Evolutionary conservation across 1,140 invertebrate species (phyloP), one percentile per base, ranked within the genome.

Genomic region (Eueides isabella): DNA sequence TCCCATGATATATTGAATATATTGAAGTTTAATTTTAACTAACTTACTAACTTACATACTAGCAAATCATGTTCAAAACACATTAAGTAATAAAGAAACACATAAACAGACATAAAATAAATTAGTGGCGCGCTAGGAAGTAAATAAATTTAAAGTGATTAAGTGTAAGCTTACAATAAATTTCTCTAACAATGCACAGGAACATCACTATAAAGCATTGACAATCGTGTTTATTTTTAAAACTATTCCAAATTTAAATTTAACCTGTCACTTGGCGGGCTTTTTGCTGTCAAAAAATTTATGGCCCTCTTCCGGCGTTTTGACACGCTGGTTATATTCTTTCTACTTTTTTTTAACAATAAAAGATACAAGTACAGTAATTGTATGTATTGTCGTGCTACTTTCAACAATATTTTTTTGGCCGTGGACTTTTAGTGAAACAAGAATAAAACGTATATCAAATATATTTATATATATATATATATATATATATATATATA

Each of bases 291-390:
- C 77, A 73, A 77, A 71, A 71, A 77, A 83, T 79, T 77, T 85
- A 85, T 85, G 70, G 61, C 74, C 66, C 69, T 81, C 81, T 81
- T 83, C 81, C 83, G 79, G 81, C 74, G 66, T 79, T 79, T 72
- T 44, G 78, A 77, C 75, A 81, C 74, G 80, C 48, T 76, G 67
- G 12, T 55, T 26, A 26, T 55, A 12, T 55, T 23, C 19, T 55
- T 55, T 55, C 5, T 44, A 6, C 3, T 26, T 55, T 26, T 55
- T 55, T 55, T 55, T 55, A 26, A 11, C 12, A 44, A 55, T 55
- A 12, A 55, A 55, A 55, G 48, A 26, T 23, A 55, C 48, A 55
- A 23, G 48, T 55, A 55, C 12, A 11, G 7, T 55, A 55, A 55
- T 26, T 55, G n/a, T 26, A 23, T 7, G 0, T 48, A 55, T 55